phyloP scores from a whole-genome alignment of 2,113 vertebrate species.

The Pholis gunnellus region DNA sequence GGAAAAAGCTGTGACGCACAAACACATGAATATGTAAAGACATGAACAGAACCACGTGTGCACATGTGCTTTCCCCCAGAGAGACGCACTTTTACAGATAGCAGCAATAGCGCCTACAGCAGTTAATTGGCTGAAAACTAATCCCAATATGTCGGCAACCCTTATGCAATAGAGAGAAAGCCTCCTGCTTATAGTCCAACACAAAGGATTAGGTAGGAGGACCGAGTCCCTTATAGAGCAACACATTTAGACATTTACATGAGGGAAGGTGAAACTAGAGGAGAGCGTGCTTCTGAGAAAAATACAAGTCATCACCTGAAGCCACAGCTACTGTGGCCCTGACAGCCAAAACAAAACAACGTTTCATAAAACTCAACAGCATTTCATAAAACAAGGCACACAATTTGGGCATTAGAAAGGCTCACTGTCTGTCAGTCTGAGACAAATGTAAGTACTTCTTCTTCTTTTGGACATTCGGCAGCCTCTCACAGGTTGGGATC shows the following conservation, averaged over 20 bases:
- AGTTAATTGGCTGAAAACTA: constrained; percentile 45
- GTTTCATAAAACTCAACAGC: too few relatives aligned
- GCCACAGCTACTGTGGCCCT: neutral
- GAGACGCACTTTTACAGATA: neutral
- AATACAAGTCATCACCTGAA: constrained; percentile 8
- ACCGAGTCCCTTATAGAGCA: neutral
- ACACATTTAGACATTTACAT: constrained; percentile 21
- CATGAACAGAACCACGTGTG: neutral
- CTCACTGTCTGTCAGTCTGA: too few relatives aligned
- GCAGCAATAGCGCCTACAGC: neutral
- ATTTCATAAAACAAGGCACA: too few relatives aligned
- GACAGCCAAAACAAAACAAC: neutral
- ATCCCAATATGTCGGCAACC: constrained; percentile 7
- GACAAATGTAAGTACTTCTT: too few relatives aligned
- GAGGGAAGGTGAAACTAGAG: neutral
- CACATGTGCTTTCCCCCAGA: neutral
- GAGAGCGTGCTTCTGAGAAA: neutral
- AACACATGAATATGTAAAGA: constrained; percentile 30
- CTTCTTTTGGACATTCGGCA: too few relatives aligned
- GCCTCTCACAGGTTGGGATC: too few relatives aligned
- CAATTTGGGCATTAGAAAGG: too few relatives aligned
- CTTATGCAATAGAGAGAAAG: neutral
- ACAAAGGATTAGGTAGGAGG: neutral
- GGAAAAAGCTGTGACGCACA: constrained; percentile 25
- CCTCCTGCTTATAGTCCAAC: constrained; percentile 8